Percentiles rank a stretch among this genome's conserved stretches.
Conservation (phyloP, 2,888 invertebrate genomes). For the Chymomyza fuscimana region DNA sequence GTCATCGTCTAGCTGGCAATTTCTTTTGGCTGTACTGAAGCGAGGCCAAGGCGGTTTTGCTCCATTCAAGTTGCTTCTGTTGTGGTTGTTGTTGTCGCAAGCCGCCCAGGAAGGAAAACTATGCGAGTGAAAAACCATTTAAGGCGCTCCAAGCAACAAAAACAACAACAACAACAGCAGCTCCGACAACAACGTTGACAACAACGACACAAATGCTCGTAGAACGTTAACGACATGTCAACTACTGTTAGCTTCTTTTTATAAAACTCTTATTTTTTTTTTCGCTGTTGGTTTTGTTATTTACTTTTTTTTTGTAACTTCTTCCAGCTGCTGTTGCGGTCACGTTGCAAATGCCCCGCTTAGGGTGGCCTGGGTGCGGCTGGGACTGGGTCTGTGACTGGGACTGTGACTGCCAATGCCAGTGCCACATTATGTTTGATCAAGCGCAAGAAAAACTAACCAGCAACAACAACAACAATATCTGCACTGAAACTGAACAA, state of each 20-base stretch:
- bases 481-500: not conserved
- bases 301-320: not conserved
- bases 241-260: conserved; percentile 59
- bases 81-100: not conserved
- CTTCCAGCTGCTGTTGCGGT: conserved; percentile 42
- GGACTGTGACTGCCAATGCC: conserved; percentile 1
- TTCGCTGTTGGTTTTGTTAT: no score
- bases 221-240: conserved; percentile 66
- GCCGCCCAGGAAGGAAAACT: not conserved
- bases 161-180: conserved; percentile 25
- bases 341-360: conserved; percentile 37
- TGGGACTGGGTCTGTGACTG: not conserved
- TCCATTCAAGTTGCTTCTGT: not conserved
- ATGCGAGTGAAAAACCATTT: conserved; percentile 11
- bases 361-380: conserved; percentile 26
- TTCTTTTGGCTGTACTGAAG: not conserved
- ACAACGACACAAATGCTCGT: conserved; percentile 13
- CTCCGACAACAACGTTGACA: not conserved
- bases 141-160: conserved; percentile 16
- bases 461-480: conserved; percentile 11
- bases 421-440: not conserved
- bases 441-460: not conserved
- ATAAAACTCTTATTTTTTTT: not conserved
- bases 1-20: not conserved
- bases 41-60: not conserved